Evolutionary conservation across 1,140 invertebrate species (phyloP), one percentile per base, ranked within the genome.

Genomic region (Mesaphorura yosii): DNA sequence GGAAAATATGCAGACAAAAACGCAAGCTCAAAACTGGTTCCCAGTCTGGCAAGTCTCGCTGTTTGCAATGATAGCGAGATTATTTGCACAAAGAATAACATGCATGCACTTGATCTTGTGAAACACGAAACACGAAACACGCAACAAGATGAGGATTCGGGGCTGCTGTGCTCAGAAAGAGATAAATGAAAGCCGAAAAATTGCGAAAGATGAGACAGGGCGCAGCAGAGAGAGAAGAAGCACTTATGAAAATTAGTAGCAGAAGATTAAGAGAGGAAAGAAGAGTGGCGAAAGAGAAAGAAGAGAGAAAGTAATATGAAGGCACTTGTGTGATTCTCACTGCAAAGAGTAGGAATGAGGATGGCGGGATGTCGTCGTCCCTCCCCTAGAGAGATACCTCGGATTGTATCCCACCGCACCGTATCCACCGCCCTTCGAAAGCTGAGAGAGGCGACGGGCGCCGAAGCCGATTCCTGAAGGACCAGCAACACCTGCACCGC

Each of bases 301-400:
- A 52, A 31, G 31, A 60, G 55, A 57, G 44, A 55, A 57, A 58
- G 53, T 59, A 55, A 59, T 39, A 3, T 44, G 49, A 61, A 61
- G 59, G 56, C 59, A 58, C 56, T 55, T 61, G 55, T 60, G 54
- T 61, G 52, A 55, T 31, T 63, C 61, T 63, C 61, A 63, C 61
- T 63, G 61, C 49, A 63, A 57, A 53, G 60, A 63, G 60, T 63
- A 63, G 51, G 60, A 57, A 63, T 63, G 51, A 52, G 60, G 60
- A 31, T 63, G 60, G 26, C 60, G 60, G n/a, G n/a, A n/a, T n/a
- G n/a, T n/a, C 38, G 55, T 48, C 45, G 61, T 53, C 26, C 57
- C 58, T 57, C 61, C 57, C 58, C 58, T 48, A 51, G 61, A 59
- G 47, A 63, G 57, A 59, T 63, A 62, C 60, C 60, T 62, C 54